Evolutionary conservation across 2,797 vertebrate species (phyloP).

Genomic region (Chelonia mydas): DNA sequence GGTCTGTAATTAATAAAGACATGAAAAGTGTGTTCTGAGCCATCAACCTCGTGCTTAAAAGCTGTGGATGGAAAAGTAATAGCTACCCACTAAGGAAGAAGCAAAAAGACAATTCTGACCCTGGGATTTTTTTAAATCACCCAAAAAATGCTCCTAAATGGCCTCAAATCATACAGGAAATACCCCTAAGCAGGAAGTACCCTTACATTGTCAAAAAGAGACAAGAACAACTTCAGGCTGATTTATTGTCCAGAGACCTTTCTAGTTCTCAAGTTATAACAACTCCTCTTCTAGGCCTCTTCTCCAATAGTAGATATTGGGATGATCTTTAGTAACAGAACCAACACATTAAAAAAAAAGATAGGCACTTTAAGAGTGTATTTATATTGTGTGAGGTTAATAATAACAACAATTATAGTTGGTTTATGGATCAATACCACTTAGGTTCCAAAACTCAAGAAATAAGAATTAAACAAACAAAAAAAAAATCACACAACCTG

Average conservation of each 20-base stretch:
- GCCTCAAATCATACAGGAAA: background rate
- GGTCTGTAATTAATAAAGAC: background rate
- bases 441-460: background rate
- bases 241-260: background rate
- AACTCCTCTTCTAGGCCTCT: background rate
- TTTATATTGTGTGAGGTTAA: background rate
- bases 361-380: background rate
- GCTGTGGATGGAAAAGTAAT: background rate
- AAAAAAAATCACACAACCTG: background rate
- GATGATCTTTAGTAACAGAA: background rate
- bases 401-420: background rate
- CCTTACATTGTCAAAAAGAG: background rate
- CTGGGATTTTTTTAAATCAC: background rate
- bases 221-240: background rate
- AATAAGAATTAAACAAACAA: background rate
- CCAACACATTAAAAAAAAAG: background rate
- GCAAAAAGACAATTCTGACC: background rate
- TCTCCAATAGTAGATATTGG: background rate
- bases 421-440: background rate
- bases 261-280: background rate
- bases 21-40: background rate
- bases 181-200: background rate
- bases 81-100: background rate
- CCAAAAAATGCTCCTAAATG: background rate
- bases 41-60: background rate